Evolutionary conservation across 2,888 invertebrate genomes (phyloP).

Genomic region (Linnaemya vulpina): DNA sequence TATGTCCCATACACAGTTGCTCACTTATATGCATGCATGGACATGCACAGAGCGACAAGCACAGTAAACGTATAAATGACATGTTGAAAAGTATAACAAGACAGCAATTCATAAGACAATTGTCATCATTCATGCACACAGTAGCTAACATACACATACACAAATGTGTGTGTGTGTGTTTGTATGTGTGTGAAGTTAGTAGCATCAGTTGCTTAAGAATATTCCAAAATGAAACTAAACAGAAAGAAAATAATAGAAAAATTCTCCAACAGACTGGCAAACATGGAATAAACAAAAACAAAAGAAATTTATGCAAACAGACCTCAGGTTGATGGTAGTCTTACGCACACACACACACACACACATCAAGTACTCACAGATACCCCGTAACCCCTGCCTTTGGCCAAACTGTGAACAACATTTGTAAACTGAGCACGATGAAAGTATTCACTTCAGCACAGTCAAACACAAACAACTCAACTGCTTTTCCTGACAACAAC

Average conservation of each 20-base stretch:
- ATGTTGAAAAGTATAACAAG: background rate
- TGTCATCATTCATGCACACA: slow-evolving; percentile 12
- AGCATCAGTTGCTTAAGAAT: slow-evolving; percentile 7
- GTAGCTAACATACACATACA: background rate
- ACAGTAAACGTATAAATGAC: background rate
- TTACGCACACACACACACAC: background rate
- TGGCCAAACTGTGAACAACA: background rate
- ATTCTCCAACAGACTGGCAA: slow-evolving; percentile 16
- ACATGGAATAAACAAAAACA: slow-evolving; percentile 2
- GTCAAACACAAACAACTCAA: background rate
- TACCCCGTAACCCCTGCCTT: background rate
- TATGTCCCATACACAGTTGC: background rate
- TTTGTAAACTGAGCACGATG: background rate
- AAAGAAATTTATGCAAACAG: background rate
- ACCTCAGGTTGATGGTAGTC: background rate
- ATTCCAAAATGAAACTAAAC: background rate
- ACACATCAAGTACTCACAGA: no score
- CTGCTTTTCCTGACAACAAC: background rate
- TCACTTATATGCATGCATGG: background rate
- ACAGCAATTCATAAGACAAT: slow-evolving; percentile 14
- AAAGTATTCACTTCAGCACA: background rate
- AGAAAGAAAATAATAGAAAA: slow-evolving; percentile 2
- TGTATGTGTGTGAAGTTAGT: background rate
- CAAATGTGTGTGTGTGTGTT: background rate
- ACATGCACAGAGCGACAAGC: background rate